Conservation (phyloP, 2,888 invertebrate genomes). For the Melinaea marsaeus region DNA sequence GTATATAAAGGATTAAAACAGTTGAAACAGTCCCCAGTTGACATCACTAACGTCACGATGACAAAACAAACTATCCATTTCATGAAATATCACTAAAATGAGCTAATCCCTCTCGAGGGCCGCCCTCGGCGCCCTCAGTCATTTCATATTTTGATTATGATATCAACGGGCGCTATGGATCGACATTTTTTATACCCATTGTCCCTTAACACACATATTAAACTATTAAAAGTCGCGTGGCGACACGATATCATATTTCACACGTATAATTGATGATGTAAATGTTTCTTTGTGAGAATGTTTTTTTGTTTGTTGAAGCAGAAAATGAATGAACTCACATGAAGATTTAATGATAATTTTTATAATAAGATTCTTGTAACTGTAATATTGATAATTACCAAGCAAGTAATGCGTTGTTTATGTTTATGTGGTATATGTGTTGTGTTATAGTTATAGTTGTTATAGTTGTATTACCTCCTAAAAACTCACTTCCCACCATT, state of each 20-base stretch:
- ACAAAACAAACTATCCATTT: constrained; percentile 29
- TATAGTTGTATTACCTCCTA: too few species aligned
- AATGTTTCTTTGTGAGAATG: constrained; percentile 45
- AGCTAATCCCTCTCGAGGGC: constrained; percentile 53
- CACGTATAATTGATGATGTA: constrained; percentile 56
- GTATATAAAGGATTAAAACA: not conserved
- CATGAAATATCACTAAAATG: constrained; percentile 58
- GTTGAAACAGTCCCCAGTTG: not conserved
- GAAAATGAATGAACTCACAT: too few species aligned
- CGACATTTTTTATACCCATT: constrained; percentile 63
- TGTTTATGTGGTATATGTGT: too few species aligned
- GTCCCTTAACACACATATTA: constrained; percentile 74
- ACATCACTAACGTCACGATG: constrained; percentile 7
- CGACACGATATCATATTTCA: constrained; percentile 65
- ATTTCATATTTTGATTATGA: constrained; percentile 77
- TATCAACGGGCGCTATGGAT: constrained; percentile 67
- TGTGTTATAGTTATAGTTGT: too few species aligned
- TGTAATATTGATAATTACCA: too few species aligned
- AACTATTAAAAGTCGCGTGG: constrained; percentile 74
- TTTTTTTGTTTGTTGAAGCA: constrained; percentile 18
- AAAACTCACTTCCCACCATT: too few species aligned
- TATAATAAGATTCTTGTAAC: too few species aligned
- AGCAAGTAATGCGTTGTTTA: too few species aligned
- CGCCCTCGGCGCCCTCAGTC: constrained; percentile 40
- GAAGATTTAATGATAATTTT: too few species aligned